Evolutionary conservation across 2,797 vertebrate genomes (phyloP).

Genomic region (Gastrophryne carolinensis): DNA sequence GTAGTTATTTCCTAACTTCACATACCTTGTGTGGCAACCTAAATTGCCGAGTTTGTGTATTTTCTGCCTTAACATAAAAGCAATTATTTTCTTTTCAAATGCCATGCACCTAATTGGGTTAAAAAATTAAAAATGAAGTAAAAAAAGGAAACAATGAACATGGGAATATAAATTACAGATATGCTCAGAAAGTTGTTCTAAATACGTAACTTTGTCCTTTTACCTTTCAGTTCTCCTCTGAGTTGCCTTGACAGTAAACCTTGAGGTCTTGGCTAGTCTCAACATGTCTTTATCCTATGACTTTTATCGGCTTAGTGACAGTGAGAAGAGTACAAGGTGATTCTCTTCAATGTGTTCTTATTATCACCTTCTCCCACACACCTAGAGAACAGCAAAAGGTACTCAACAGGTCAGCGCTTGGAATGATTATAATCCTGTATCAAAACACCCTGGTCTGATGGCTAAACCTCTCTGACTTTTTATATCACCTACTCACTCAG

Average conservation of each 20-base stretch:
- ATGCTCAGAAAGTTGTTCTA: slow-evolving; percentile 11
- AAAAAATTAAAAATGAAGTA: no score
- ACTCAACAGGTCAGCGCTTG: slow-evolving; percentile 35
- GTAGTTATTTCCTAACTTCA: no score
- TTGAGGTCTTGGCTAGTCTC: slow-evolving; percentile 38
- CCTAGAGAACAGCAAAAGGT: slow-evolving; percentile 46
- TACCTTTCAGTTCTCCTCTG: slow-evolving; percentile 4
- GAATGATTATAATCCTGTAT: slow-evolving; percentile 27
- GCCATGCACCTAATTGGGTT: no score
- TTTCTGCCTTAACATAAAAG: no score
- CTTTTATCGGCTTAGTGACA: slow-evolving; percentile 43
- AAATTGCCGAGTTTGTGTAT: no score
- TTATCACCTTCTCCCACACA: slow-evolving; percentile 50
- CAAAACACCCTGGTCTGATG: slow-evolving; percentile 19
- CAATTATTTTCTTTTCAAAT: no score
- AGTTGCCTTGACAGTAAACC: slow-evolving; percentile 25
- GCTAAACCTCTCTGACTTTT: background rate
- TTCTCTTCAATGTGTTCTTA: slow-evolving; percentile 33
- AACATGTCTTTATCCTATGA: slow-evolving; percentile 35
- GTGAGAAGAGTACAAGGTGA: slow-evolving; percentile 44
- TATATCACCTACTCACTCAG: background rate
- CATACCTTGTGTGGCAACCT: no score
- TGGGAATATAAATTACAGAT: no score
- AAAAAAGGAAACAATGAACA: no score
- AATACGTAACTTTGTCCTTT: slow-evolving; percentile 11